Evolutionary conservation across 2,113 vertebrate species (phyloP).

Genomic region (Calyptomena viridis): DNA sequence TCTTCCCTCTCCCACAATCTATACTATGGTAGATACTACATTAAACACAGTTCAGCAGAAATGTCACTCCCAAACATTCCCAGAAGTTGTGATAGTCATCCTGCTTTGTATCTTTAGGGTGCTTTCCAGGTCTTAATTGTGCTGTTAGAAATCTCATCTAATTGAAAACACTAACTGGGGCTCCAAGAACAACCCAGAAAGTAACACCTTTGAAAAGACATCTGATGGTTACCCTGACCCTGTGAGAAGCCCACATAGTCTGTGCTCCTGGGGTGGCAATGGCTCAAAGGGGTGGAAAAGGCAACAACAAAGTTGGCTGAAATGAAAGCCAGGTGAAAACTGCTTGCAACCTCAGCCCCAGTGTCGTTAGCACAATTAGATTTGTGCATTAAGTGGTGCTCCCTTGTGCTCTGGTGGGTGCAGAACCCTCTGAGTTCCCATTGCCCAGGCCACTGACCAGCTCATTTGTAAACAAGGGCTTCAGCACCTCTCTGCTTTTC

Average conservation of each 20-base stretch:
- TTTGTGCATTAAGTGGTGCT: background rate
- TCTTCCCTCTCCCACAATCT: background rate
- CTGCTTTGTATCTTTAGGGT: background rate
- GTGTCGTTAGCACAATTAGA: background rate
- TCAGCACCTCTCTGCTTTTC: background rate
- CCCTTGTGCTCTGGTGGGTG: background rate
- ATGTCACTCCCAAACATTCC: background rate
- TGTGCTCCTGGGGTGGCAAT: background rate
- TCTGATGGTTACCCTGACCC: background rate
- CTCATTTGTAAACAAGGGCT: background rate
- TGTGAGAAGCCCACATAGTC: background rate
- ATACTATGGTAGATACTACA: background rate
- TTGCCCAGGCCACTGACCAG: background rate
- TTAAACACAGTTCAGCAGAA: background rate
- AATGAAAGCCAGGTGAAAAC: background rate
- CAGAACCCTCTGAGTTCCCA: background rate
- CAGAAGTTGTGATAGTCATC: background rate
- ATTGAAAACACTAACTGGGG: background rate
- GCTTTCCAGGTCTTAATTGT: conserved; percentile 1
- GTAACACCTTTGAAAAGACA: background rate
- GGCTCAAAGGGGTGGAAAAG: background rate
- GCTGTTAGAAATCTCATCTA: background rate
- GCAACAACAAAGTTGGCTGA: background rate
- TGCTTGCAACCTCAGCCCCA: background rate
- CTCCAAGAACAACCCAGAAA: background rate